Evolutionary conservation across 2,797 vertebrate species (phyloP).

Genomic region (Oreochromis mossambicus): DNA sequence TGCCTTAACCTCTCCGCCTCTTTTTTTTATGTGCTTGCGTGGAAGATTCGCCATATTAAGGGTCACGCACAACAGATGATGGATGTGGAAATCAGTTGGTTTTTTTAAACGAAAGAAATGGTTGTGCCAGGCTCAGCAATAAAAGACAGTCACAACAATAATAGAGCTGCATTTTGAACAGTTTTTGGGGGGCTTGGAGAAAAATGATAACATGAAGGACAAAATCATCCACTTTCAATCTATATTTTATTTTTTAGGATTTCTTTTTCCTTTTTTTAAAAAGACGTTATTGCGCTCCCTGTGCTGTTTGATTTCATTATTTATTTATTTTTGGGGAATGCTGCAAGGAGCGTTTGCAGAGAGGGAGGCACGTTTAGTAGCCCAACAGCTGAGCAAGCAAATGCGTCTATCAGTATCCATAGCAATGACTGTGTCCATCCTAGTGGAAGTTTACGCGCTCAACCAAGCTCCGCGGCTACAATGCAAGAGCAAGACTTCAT

Average conservation of each 20-base stretch:
- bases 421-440: constrained; percentile 10
- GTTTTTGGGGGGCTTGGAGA: neutral
- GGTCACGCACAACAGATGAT: neutral
- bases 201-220: neutral
- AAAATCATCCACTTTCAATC: neutral
- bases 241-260: neutral
- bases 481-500: neutral
- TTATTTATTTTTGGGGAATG: neutral
- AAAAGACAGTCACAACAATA: neutral
- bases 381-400: constrained; percentile 32
- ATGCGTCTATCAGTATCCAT: constrained; percentile 24
- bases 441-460: neutral
- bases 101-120: neutral
- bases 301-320: neutral
- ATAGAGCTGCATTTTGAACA: neutral
- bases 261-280: neutral
- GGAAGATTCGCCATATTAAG: neutral
- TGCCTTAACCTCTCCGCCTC: neutral
- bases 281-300: neutral
- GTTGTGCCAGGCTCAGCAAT: neutral
- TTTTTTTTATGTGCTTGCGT: neutral
- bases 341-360: neutral
- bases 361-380: neutral
- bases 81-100: neutral
- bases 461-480: neutral